phyloP scores from a whole-genome alignment of 2,797 vertebrate genomes.

The Rachycentron canadum region DNA sequence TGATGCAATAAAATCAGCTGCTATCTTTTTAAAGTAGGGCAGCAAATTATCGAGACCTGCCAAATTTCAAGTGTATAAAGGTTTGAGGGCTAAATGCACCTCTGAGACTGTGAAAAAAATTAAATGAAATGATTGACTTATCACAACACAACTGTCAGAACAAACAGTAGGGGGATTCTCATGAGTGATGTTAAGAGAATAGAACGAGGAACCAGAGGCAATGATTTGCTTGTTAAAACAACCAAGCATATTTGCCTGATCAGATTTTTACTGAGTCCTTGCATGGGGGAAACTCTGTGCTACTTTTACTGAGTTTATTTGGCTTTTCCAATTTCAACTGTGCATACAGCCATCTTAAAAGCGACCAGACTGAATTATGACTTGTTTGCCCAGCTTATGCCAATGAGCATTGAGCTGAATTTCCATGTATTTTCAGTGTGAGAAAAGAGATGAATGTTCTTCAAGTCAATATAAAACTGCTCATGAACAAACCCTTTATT shows the following conservation, averaged over 20 bases:
- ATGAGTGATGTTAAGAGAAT: constrained; percentile 2
- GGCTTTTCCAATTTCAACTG: neutral
- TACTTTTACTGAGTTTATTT: constrained; percentile 8
- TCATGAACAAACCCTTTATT: neutral
- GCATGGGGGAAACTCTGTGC: constrained; percentile 5
- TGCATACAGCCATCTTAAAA: neutral
- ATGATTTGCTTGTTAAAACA: constrained; percentile 29
- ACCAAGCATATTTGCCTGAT: neutral
- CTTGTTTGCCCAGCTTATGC: too few relatives aligned
- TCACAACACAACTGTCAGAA: neutral
- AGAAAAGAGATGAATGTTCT: neutral
- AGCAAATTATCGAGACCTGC: neutral
- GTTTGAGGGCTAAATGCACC: neutral
- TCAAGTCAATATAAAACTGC: neutral
- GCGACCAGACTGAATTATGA: too few relatives aligned
- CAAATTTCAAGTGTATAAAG: constrained; percentile 1
- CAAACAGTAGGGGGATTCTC: neutral
- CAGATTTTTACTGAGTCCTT: constrained; percentile 6
- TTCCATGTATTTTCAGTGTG: neutral
- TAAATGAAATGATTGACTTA: neutral
- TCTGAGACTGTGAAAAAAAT: neutral
- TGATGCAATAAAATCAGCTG: neutral
- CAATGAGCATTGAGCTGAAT: too few relatives aligned
- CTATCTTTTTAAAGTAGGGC: neutral
- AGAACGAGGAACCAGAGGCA: constrained; percentile 2